Base-by-base conservation (phyloP, 2,113 vertebrate genomes). In the Anoplopoma fimbria region DNA sequence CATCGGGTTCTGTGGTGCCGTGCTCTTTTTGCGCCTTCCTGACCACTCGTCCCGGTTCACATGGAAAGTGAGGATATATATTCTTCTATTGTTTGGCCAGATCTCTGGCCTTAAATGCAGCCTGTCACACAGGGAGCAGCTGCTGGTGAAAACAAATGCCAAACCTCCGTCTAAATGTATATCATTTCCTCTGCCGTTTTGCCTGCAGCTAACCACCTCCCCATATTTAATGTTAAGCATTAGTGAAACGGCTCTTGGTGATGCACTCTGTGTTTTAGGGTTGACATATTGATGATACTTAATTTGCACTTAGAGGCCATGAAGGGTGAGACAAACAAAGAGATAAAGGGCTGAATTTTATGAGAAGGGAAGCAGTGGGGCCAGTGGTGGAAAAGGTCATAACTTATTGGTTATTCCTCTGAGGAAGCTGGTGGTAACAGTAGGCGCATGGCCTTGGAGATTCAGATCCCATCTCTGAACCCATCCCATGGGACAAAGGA, bases 21-120 rank as follows among this genome's bases (percentile, higher is more conserved):
- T 4, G 14, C 38, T 64, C 33, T 15, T 15, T 61, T 5, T 73
- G 47, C 19, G 82, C 55, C 79, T 65, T 64, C 67, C 85, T 84
- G 81, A 85, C 91, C 88, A 36, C 88, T 87, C 63, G 53, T 74
- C 83, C 49, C 19, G 33, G 49, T 80, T 89, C 88, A 77, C 81
- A 85, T 80, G 69, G 19, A 36, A 80, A 70, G 19, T n/a, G 13
- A 86, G 75, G 77, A 83, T 79, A 60, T n/a, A 72, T 80, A 42
- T 88, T 87, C 27, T 69, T 64, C 57, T 74, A 33, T 83, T 81
- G 49, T 81, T 77, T 79, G 76, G 60, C 80, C 65, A 76, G 70
- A 81, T 85, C 64, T 86, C 57, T 0, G 23, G 83, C 77, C 90
- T 79, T 86, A 92, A 93, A 85, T 86, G 91, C 77, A 88, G 85